phyloP scores from a whole-genome alignment of 2,888 invertebrate species.

The Drosophila austrosaltans region DNA sequence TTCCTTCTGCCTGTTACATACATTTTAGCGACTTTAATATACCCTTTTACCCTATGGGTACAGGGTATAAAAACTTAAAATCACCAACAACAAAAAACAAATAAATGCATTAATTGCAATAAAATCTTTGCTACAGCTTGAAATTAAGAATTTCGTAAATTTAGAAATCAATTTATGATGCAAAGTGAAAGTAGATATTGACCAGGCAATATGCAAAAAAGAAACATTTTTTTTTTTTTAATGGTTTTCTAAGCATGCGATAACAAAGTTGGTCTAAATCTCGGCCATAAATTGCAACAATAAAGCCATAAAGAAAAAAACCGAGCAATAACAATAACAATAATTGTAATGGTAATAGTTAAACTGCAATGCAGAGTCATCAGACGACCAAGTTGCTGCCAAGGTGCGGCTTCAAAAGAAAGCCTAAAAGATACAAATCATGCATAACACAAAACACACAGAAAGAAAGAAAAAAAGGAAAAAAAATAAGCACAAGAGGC shows the following conservation, averaged over 20 bases:
- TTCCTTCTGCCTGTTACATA: too few species aligned
- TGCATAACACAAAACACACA: conserved; percentile 36
- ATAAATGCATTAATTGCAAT: neutral
- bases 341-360: conserved; percentile 46
- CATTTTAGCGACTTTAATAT: too few species aligned
- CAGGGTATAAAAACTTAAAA: too few species aligned
- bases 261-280: conserved; percentile 32
- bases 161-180: neutral
- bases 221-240: conserved; percentile 18
- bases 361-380: conserved; percentile 69
- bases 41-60: too few species aligned
- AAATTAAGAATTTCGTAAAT: neutral
- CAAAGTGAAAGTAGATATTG: conserved; percentile 8
- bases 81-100: too few species aligned
- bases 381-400: conserved; percentile 33
- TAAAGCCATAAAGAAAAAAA: conserved; percentile 21
- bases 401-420: conserved; percentile 62
- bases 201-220: conserved; percentile 57
- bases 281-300: conserved; percentile 13
- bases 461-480: conserved; percentile 5
- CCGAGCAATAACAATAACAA: conserved; percentile 49
- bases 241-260: conserved; percentile 35
- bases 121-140: neutral
- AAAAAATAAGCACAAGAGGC: conserved; percentile 16
- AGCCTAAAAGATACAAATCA: conserved; percentile 58